Base-by-base conservation (phyloP, 2,797 vertebrate species). In the Enteromius paludinosus region DNA sequence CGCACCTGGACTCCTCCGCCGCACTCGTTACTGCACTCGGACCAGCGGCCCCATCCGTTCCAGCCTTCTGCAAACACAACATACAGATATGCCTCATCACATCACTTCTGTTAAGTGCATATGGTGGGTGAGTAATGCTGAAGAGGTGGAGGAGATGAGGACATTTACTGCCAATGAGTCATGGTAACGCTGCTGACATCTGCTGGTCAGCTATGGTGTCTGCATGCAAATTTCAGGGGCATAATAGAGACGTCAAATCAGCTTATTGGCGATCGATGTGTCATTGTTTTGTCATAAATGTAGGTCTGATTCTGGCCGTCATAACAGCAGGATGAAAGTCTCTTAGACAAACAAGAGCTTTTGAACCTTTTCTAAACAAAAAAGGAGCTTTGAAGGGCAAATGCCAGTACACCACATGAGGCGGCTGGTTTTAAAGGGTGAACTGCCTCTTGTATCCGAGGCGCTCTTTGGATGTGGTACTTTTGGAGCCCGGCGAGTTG, bases 1-100 rank as follows among this genome's bases (percentile, higher is more conserved):
- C 98, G 96, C 41, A 97, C 96, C 93, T 99, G 98, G 78, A 98
- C 95, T 90, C 98, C 98, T 3, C 97, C 97, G 0, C 97, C 97
- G 18, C 98, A 99, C 89, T 99, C 97, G 89, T 96, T 96, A 90
- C 97, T 99, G 93, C 98, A 99, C 65, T 96, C 97, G 0, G 97
- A 97, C 98, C 98, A 99, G 84, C 95, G 92, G 4, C 96, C 96
- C 98, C 98, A 99, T 0, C 95, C 88, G 65, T 95, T 96, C 98
- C 98, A 99, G 87, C 96, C 97, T 78, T 96, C 98, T 95, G 93
- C 82, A 86, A 28, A 75, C 71, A 82, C 80, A 82, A 1, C n/a
- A 74, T n/a, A 52, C 59, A 73, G 18, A 74, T 0, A 41, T 3
- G 33, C 30, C 1, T 12, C 61, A 62, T 35, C 61, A 64, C 3